Conservation (phyloP, 2,888 invertebrate species). For the Tanytarsus gracilentus region DNA sequence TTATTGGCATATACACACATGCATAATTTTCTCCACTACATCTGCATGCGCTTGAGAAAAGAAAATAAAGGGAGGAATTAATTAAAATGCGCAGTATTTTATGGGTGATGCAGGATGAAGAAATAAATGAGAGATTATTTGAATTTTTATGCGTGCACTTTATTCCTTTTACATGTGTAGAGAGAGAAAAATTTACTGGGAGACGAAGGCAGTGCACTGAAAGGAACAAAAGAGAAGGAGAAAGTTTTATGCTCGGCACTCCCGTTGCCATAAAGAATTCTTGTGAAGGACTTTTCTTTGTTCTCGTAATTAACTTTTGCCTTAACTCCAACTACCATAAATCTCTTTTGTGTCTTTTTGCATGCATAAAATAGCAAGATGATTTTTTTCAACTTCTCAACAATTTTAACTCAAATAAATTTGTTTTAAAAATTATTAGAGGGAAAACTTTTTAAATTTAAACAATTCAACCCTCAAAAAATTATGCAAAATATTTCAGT, state of each 20-base stretch:
- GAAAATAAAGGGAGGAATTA: slow-evolving; percentile 29
- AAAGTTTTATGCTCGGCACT: slow-evolving; percentile 1
- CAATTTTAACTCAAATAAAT: too few species aligned
- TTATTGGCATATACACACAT: slow-evolving; percentile 2
- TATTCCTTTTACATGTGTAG: neutral
- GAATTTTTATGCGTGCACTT: slow-evolving; percentile 26
- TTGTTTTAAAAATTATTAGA: too few species aligned
- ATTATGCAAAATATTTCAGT: too few species aligned
- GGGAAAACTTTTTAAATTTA: too few species aligned
- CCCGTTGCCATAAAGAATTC: neutral
- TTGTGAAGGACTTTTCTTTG: neutral
- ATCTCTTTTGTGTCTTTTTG: too few species aligned
- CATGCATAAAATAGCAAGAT: too few species aligned
- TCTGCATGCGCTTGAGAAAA: slow-evolving; percentile 1
- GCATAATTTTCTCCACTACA: neutral
- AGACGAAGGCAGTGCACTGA: too few species aligned
- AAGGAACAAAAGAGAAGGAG: neutral
- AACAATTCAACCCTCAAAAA: too few species aligned
- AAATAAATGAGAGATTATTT: slow-evolving; percentile 28
- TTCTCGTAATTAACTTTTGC: neutral
- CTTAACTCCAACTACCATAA: too few species aligned
- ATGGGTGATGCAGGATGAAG: neutral
- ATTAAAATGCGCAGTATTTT: slow-evolving; percentile 29
- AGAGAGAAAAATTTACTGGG: neutral
- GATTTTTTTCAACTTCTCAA: too few species aligned